These are phyloP conservation scores for Haliaeetus leucogaster DNA, from an alignment of 2,113 vertebrate species.

Conservation along the genomic window DNA sequence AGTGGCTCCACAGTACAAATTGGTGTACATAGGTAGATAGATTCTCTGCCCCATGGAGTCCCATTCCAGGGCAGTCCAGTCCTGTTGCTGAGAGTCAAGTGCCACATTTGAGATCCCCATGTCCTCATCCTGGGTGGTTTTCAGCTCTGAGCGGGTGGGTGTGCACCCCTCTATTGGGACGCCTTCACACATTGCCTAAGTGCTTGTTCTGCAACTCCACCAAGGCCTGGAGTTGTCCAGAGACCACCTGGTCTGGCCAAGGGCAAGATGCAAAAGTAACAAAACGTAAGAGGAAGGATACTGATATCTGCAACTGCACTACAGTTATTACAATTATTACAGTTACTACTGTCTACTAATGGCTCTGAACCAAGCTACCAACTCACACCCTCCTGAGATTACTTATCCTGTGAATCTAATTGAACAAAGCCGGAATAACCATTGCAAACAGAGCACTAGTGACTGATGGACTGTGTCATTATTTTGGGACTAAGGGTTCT, in stretches of 20 bases:
- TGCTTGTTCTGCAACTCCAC: not conserved
- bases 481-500: not conserved
- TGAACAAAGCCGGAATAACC: not conserved
- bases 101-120: not conserved
- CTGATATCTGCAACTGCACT: not conserved
- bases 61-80: not conserved
- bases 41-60: not conserved
- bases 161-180: not conserved
- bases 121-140: not conserved
- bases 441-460: not conserved
- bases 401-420: not conserved
- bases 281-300: not conserved
- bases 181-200: not conserved
- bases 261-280: not conserved
- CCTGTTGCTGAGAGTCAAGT: not conserved
- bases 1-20: not conserved
- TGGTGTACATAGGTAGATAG: not conserved
- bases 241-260: not conserved
- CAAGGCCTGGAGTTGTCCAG: not conserved
- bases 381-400: not conserved
- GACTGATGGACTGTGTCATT: not conserved
- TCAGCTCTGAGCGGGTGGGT: not conserved
- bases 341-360: not conserved
- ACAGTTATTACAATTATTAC: not conserved
- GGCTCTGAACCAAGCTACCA: not conserved